Conservation (phyloP, 2,797 vertebrate genomes). For the Manis javanica region DNA sequence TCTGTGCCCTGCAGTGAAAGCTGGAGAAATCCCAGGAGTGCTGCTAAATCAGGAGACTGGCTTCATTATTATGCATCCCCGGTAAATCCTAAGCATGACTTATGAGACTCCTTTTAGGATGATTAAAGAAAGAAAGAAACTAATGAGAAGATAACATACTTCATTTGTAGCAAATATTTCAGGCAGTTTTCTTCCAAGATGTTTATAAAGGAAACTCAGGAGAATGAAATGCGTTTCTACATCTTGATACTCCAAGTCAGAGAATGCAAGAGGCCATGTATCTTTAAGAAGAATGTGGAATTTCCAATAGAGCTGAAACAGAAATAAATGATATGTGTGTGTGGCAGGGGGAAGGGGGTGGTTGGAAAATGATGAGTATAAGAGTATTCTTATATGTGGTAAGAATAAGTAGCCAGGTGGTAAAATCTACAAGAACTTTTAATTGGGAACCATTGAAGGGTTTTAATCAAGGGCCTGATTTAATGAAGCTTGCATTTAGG, state of each 20-base stretch:
- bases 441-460: not conserved
- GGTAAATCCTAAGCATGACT: conserved; percentile 41
- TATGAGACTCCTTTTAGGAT: conserved; percentile 66
- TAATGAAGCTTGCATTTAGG: not conserved
- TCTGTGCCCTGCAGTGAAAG: not conserved
- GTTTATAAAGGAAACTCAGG: conserved; percentile 41
- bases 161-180: conserved; percentile 63
- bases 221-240: not conserved
- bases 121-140: conserved; percentile 73
- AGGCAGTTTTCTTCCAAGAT: conserved; percentile 50
- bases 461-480: not conserved
- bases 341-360: not conserved
- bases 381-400: not conserved
- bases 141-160: conserved; percentile 70
- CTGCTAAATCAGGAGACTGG: conserved; percentile 51
- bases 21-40: not conserved
- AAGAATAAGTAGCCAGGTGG: not conserved
- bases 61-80: conserved; percentile 70
- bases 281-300: not conserved
- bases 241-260: not conserved
- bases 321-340: not conserved
- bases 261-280: not conserved
- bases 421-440: not conserved
- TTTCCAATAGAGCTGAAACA: not conserved
- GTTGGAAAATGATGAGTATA: not conserved